Conservation (phyloP, 2,888 invertebrate genomes). For the Microctonus brassicae region DNA sequence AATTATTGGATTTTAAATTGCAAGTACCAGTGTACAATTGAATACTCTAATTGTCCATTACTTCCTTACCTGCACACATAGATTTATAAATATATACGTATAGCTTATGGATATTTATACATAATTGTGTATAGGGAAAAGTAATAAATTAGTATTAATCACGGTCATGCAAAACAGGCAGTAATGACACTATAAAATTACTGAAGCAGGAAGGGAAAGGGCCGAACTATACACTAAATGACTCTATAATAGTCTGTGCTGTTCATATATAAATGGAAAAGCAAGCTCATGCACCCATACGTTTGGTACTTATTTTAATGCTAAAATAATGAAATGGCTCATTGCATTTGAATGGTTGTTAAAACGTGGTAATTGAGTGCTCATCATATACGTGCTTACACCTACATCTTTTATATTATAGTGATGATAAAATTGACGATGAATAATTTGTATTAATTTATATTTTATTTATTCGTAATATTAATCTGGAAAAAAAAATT, state of each 20-base stretch:
- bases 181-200: conserved; percentile 60
- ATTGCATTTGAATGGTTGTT: conserved; percentile 46
- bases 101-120: not conserved
- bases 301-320: conserved; percentile 55
- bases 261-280: not conserved
- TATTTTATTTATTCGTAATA: too few species aligned
- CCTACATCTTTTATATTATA: not conserved
- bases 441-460: too few species aligned
- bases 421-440: not conserved
- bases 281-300: not conserved
- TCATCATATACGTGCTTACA: not conserved
- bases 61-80: too few species aligned
- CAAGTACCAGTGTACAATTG: too few species aligned
- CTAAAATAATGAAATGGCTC: conserved; percentile 56
- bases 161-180: conserved; percentile 51
- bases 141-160: conserved; percentile 54
- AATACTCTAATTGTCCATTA: too few species aligned
- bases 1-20: too few species aligned
- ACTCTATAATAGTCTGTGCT: conserved; percentile 10
- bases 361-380: conserved; percentile 47
- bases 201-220: conserved; percentile 26
- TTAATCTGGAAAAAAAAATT: too few species aligned
- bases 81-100: not conserved
- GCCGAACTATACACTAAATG: conserved; percentile 28
- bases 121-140: not conserved